Percentiles rank a stretch among this genome's conserved stretches.
Evolutionary conservation across 2,113 vertebrate species (phyloP).

Genomic region (Pionites leucogaster): DNA sequence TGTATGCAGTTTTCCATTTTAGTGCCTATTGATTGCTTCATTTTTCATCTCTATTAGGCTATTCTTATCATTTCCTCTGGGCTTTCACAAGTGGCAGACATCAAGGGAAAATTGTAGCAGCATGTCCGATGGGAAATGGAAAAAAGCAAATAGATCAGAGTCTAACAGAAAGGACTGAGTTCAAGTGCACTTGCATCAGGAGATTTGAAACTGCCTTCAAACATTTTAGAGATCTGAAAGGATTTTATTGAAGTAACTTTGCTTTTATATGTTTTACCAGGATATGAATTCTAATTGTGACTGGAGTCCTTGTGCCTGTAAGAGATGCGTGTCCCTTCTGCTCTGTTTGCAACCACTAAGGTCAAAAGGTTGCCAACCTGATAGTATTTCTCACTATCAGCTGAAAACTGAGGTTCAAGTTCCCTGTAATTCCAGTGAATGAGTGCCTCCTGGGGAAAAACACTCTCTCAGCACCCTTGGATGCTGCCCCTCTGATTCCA

Average conservation of each 20-base stretch:
- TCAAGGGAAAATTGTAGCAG: constrained; percentile 44
- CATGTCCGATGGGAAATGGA: constrained; percentile 31
- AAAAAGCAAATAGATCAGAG: constrained; percentile 47
- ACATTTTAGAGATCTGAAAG: constrained; percentile 10
- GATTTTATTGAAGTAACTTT: constrained; percentile 24
- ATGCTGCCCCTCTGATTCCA: background rate
- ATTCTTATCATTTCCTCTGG: constrained; percentile 56
- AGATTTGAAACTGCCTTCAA: constrained; percentile 41
- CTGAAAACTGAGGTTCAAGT: background rate
- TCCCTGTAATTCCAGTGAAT: background rate
- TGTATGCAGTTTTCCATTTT: constrained; percentile 57
- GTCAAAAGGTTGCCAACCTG: background rate
- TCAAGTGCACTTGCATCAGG: constrained; percentile 14
- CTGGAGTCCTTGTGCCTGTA: background rate
- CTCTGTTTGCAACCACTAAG: background rate
- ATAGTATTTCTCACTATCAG: background rate
- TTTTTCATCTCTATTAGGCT: constrained; percentile 56
- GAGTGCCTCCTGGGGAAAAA: background rate
- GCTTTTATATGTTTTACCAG: constrained; percentile 6
- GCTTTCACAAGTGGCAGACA: constrained; percentile 50
- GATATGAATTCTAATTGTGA: constrained; percentile 13
- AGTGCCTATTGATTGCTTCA: constrained; percentile 60
- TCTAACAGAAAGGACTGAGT: background rate
- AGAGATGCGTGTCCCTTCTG: background rate
- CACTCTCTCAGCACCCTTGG: background rate